Evolutionary conservation across 2,888 invertebrate genomes (phyloP).

Genomic region (Drosophila quinaria): DNA sequence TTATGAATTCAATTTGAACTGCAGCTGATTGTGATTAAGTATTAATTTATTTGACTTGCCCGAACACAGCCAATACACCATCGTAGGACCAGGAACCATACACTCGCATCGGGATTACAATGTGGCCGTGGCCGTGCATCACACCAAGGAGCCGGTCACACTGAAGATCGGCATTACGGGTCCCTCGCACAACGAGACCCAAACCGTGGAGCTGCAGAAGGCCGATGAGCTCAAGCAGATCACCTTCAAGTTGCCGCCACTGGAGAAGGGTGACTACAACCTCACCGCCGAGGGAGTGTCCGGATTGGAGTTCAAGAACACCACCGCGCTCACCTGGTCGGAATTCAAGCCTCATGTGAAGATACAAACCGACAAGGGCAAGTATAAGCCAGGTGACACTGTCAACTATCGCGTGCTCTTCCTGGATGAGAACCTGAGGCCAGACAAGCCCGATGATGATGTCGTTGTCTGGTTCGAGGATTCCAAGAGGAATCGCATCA

Average conservation of each 20-base stretch:
- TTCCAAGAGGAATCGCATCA: constrained; percentile 92
- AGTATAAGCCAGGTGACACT: constrained; percentile 94
- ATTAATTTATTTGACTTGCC: constrained; percentile 3
- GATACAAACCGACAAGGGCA: constrained; percentile 96
- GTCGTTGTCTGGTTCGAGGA: constrained; percentile 90
- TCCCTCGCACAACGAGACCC: constrained; percentile 73
- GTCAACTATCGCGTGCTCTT: constrained; percentile 89
- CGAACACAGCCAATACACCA: constrained; percentile 87
- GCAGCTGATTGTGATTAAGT: constrained; percentile 32
- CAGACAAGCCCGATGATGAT: constrained; percentile 88
- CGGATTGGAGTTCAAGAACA: constrained; percentile 90
- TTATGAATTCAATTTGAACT: constrained; percentile 23
- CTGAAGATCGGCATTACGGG: constrained; percentile 80
- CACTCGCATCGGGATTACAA: constrained; percentile 94
- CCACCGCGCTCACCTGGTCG: constrained; percentile 90
- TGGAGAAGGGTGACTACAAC: constrained; percentile 89
- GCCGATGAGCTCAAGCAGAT: constrained; percentile 70
- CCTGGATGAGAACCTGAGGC: constrained; percentile 90
- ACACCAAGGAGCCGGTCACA: constrained; percentile 68
- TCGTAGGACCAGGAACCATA: constrained; percentile 92
- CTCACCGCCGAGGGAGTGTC: constrained; percentile 90
- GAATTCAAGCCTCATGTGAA: constrained; percentile 87
- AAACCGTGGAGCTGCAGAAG: constrained; percentile 66
- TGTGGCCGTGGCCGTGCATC: constrained; percentile 89
- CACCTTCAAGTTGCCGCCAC: constrained; percentile 70